These are phyloP conservation scores for Morbakka virulenta DNA, from an alignment of 30 jellyfish, hydroid and myxozoan species.

Conservation along the genomic window DNA sequence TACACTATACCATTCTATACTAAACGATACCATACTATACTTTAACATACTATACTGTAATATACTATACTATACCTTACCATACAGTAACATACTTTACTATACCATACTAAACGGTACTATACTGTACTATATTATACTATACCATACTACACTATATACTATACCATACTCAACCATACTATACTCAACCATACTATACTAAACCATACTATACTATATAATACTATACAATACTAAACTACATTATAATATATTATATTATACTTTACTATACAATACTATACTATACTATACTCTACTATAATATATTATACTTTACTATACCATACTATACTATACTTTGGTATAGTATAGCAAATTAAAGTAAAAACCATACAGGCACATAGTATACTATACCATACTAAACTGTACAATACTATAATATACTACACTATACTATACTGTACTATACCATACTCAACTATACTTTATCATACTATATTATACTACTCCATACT, in stretches of 20 bases:
- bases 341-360: background rate
- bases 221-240: background rate
- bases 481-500: background rate
- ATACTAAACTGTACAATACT: background rate
- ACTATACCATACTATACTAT: background rate
- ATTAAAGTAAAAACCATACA: background rate
- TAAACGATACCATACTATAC: background rate
- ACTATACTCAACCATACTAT: background rate
- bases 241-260: background rate
- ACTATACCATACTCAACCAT: background rate
- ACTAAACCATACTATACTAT: background rate
- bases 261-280: background rate
- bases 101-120: background rate
- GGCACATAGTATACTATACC: background rate
- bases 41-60: background rate
- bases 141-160: background rate
- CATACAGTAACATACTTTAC: background rate
- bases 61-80: background rate
- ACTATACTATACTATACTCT: background rate
- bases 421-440: background rate
- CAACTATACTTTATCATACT: background rate
- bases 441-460: background rate
- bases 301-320: background rate
- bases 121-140: background rate
- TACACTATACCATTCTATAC: constrained; percentile 3